Evolutionary conservation across 2,888 invertebrate genomes (phyloP).

Genomic region (Lasioglossum marginatum): DNA sequence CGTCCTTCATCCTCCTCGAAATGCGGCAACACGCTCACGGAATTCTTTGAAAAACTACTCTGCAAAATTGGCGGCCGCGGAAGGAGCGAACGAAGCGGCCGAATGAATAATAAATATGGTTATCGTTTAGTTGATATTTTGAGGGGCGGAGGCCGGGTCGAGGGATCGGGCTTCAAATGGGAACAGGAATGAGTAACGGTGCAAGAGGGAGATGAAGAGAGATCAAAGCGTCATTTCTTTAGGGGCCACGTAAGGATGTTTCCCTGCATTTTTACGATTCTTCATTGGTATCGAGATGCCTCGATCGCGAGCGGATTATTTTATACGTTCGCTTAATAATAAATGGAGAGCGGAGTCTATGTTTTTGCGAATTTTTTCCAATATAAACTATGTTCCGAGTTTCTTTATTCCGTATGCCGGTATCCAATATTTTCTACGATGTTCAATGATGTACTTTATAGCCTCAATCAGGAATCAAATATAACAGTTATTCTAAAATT

Average conservation of each 20-base stretch:
- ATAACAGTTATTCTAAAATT: too few relatives aligned
- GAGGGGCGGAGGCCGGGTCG: slow-evolving; percentile 80
- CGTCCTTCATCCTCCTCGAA: slow-evolving; percentile 30
- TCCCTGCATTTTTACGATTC: slow-evolving; percentile 67
- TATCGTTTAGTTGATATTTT: slow-evolving; percentile 88
- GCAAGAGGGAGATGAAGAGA: slow-evolving; percentile 59
- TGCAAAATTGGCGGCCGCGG: slow-evolving; percentile 78
- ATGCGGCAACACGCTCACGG: slow-evolving; percentile 62
- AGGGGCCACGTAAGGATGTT: slow-evolving; percentile 49
- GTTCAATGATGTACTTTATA: not conserved
- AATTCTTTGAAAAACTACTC: slow-evolving; percentile 81
- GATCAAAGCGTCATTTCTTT: slow-evolving; percentile 75
- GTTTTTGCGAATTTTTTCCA: not conserved
- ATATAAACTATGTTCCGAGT: not conserved
- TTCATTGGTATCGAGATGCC: slow-evolving; percentile 38
- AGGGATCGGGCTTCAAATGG: slow-evolving; percentile 52
- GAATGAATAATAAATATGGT: slow-evolving; percentile 88
- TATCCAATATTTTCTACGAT: not conserved
- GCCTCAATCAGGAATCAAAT: too few relatives aligned
- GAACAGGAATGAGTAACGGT: slow-evolving; percentile 28
- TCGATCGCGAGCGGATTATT: slow-evolving; percentile 24
- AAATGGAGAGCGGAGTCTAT: not conserved
- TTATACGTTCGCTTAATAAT: slow-evolving; percentile 19
- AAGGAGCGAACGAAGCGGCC: slow-evolving; percentile 78
- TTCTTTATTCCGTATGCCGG: not conserved